Evolutionary conservation across 2,888 invertebrate species (phyloP), one percentile per base, ranked within the genome.

Genomic region (Cryptophagus acutangulus): DNA sequence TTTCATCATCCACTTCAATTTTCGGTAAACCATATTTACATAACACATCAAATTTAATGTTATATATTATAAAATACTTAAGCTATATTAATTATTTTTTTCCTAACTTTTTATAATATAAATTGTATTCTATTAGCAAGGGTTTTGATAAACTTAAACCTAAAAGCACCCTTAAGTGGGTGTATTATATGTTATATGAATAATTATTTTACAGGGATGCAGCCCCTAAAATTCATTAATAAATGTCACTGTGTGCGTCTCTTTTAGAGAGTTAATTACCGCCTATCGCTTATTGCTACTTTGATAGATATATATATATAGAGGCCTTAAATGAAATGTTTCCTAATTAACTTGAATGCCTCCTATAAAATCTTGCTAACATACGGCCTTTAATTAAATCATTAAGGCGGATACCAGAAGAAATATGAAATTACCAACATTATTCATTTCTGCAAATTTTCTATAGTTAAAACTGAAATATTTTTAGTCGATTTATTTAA

Each of bases 221-320:
- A 20, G 6, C 24, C 24, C 20, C 9, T 3, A 12, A 42, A 36
- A 31, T 49, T 46, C 51, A 51, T 51, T 47, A 51, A 51, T 51
- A 43, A 40, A 43, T 51, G 51, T 51, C 51, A 45, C 51, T 49
- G 46, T 45, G 38, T 43, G 20, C 45, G n/a, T n/a, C n/a, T n/a
- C n/a, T n/a, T n/a, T n/a, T n/a, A n/a, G n/a, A n/a, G n/a, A 36
- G 40, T 49, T 51, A 51, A 51, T 51, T 49, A 51, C 49, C 45
- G 45, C 38, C 45, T 46, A 51, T 49, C 51, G 48, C 49, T 51
- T 47, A 51, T 51, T 47, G 45, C 49, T 49, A 45, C 49, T 49
- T 46, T 44, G 33, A 41, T n/a, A n/a, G n/a, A n/a, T n/a, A n/a
- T n/a, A n/a, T n/a, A n/a, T n/a, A 37, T n/a, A n/a, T n/a, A 20